Conservation (phyloP, 2,113 vertebrate genomes). For the Polypterus senegalus region DNA sequence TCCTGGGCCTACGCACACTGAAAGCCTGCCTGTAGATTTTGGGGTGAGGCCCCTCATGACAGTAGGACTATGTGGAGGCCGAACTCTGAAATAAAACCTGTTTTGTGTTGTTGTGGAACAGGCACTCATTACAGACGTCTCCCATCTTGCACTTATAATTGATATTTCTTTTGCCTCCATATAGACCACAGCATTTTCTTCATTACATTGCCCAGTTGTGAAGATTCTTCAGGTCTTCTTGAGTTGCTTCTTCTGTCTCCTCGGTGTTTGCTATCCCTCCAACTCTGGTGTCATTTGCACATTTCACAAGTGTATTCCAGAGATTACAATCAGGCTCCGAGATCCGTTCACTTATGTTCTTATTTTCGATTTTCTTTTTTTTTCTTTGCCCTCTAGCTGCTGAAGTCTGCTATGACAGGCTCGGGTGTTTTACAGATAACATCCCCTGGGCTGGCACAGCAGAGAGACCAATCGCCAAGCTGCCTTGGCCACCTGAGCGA, state of each 20-base stretch:
- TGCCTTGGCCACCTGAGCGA: constrained; percentile 49
- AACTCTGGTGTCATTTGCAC: background rate
- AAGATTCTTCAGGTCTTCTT: background rate
- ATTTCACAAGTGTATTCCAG: background rate
- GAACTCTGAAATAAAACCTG: too few species aligned
- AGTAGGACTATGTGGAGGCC: too few species aligned
- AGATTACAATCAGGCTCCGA: background rate
- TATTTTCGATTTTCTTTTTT: background rate
- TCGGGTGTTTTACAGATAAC: constrained; percentile 57
- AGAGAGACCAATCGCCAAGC: constrained; percentile 42
- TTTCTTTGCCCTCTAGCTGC: constrained; percentile 21
- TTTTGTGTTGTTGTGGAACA: too few species aligned
- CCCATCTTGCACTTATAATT: too few species aligned
- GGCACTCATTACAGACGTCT: too few species aligned
- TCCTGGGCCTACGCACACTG: too few species aligned
- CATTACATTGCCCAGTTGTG: background rate
- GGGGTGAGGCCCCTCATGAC: too few species aligned
- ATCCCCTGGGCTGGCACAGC: constrained; percentile 53
- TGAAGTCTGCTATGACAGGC: constrained; percentile 48
- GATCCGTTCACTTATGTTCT: background rate
- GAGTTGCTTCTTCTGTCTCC: background rate
- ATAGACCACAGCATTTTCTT: too few species aligned
- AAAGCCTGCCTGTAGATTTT: too few species aligned
- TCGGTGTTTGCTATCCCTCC: background rate
- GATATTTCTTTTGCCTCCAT: too few species aligned